Conservation (phyloP, 1,140 invertebrate genomes). For the Hyphantria cunea region DNA sequence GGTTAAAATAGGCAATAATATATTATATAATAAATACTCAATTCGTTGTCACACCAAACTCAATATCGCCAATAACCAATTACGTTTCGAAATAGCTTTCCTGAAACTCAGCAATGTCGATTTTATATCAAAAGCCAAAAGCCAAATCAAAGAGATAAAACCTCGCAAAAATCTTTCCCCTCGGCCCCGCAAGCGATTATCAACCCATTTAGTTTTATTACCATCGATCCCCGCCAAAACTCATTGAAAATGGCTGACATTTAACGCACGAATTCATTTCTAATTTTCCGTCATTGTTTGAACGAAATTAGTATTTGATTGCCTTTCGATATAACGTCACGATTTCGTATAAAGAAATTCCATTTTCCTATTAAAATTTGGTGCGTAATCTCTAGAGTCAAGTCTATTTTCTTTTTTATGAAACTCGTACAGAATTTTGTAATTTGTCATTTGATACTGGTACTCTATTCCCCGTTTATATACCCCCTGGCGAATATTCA, state of each 20-base stretch:
- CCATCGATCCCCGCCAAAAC: conserved; percentile 28
- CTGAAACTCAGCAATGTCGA: conserved; percentile 27
- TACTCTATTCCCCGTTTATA: no score
- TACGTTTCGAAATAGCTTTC: conserved; percentile 27
- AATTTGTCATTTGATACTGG: no score
- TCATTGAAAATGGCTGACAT: conserved; percentile 45
- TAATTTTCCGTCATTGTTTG: conserved; percentile 65
- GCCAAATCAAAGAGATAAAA: conserved; percentile 27
- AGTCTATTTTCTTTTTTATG: no score
- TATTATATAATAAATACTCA: conserved; percentile 4
- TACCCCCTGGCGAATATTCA: no score
- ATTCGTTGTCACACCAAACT: conserved; percentile 20
- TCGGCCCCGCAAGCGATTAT: conserved; percentile 30
- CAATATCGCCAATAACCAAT: conserved; percentile 23
- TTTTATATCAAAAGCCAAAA: conserved; percentile 23
- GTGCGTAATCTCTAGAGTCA: no score
- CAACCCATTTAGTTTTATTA: conserved; percentile 36
- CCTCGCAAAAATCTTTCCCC: conserved; percentile 22
- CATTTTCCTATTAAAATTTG: no score
- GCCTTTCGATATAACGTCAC: conserved; percentile 31
- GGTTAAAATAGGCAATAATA: neutral
- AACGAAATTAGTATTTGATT: conserved; percentile 62
- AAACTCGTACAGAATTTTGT: no score
- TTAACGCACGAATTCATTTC: conserved; percentile 58
- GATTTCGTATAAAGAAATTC: conserved; percentile 7